A percentile compares a stretch with the other conserved stretches of the same genome.
These are phyloP conservation scores for Catocala nupta DNA, from an alignment of 2,888 invertebrate genomes.

Conservation along the genomic window DNA sequence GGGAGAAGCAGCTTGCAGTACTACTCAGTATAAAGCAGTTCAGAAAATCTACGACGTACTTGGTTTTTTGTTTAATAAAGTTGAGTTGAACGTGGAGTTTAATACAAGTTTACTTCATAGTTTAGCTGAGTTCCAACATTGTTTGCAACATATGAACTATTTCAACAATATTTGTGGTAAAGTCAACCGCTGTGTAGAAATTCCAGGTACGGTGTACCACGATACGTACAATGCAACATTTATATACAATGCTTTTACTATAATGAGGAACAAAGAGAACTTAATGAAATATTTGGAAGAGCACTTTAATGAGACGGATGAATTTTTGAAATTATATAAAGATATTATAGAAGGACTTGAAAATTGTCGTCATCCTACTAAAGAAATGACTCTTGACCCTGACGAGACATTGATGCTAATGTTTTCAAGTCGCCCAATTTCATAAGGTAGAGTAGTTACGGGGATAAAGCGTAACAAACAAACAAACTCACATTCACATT, in stretches of 20 bases:
- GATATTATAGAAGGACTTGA: slow-evolving; percentile 33
- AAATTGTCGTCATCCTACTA: slow-evolving; percentile 6
- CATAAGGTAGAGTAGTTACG: too few relatives aligned
- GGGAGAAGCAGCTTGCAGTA: background rate
- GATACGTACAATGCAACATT: slow-evolving; percentile 55
- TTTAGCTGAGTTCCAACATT: slow-evolving; percentile 61
- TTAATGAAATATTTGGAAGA: slow-evolving; percentile 31
- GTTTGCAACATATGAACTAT: slow-evolving; percentile 62
- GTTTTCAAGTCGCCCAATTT: too few relatives aligned
- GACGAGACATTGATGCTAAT: too few relatives aligned
- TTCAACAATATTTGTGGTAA: slow-evolving; percentile 56
- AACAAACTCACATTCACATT: too few relatives aligned
- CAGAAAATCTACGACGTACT: slow-evolving; percentile 25
- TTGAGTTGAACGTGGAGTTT: slow-evolving; percentile 11
- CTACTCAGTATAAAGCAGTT: background rate
- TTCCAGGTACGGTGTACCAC: slow-evolving; percentile 47
- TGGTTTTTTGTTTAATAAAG: slow-evolving; percentile 30
- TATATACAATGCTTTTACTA: slow-evolving; percentile 50
- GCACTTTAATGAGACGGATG: slow-evolving; percentile 12
- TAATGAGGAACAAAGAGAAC: slow-evolving; percentile 27
- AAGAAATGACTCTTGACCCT: slow-evolving; percentile 10
- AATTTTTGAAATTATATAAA: slow-evolving; percentile 22
- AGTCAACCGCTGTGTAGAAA: background rate
- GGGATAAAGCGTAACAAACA: too few relatives aligned
- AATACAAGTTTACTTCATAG: slow-evolving; percentile 44